Percentiles rank a stretch among this genome's conserved stretches.
Evolutionary conservation across 2,888 invertebrate genomes (phyloP).

Genomic region (Tanypteryx hageni): DNA sequence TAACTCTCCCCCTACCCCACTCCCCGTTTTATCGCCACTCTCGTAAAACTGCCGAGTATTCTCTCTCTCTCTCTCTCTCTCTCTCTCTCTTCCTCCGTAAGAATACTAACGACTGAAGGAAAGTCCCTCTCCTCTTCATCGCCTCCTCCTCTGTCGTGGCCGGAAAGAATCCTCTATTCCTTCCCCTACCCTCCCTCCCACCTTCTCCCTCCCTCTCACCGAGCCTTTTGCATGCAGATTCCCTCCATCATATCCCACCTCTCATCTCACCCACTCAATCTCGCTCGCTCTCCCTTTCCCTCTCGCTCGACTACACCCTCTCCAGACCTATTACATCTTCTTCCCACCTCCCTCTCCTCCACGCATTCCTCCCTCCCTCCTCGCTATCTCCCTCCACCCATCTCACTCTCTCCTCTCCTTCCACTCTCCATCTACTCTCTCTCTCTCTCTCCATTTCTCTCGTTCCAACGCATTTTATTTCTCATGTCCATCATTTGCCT

Average conservation of each 20-base stretch:
- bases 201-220: background rate
- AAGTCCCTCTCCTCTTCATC: background rate
- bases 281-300: background rate
- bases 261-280: background rate
- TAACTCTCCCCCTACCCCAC: slow-evolving; percentile 17
- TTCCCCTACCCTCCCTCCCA: background rate
- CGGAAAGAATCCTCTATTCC: slow-evolving; percentile 11
- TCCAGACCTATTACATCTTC: background rate
- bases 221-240: slow-evolving; percentile 54
- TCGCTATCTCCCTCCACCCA: background rate
- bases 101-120: slow-evolving; percentile 62
- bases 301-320: background rate
- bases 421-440: background rate
- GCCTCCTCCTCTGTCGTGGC: background rate
- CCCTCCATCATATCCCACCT: slow-evolving; percentile 32
- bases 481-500: background rate
- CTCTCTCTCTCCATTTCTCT: background rate
- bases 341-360: background rate
- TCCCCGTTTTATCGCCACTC: slow-evolving; percentile 56
- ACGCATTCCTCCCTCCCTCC: background rate
- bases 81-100: background rate
- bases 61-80: background rate
- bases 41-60: slow-evolving; percentile 50
- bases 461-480: background rate
- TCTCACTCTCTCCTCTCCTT: background rate